phyloP scores from a whole-genome alignment of 1,140 invertebrate genomes.

The Drosophila kepulauana region DNA sequence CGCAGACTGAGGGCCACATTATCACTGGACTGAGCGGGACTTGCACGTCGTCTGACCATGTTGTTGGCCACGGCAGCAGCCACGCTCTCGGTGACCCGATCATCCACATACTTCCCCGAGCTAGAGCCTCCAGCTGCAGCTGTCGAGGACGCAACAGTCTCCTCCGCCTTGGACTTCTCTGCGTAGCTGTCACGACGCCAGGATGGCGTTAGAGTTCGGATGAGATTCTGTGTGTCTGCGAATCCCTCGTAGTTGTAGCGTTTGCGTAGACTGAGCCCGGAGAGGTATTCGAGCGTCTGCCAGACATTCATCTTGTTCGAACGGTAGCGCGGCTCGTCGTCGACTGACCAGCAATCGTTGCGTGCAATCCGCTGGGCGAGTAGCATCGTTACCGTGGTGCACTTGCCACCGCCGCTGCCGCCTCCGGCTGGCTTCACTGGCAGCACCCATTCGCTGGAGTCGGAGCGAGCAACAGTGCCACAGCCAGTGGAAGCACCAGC shows the following conservation, averaged over 20 bases:
- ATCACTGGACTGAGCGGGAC: constrained; percentile 48
- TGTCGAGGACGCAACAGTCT: not conserved
- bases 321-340: constrained; percentile 75
- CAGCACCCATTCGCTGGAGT: constrained; percentile 62
- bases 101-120: constrained; percentile 48
- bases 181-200: constrained; percentile 78
- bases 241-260: constrained; percentile 81
- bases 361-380: constrained; percentile 78
- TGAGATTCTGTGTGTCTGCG: constrained; percentile 71
- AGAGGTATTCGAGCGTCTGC: constrained; percentile 80
- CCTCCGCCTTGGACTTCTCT: constrained; percentile 66
- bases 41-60: constrained; percentile 29
- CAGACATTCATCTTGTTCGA: constrained; percentile 84
- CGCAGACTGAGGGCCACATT: constrained; percentile 16
- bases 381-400: constrained; percentile 80
- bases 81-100: constrained; percentile 35
- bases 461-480: constrained; percentile 66
- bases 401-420: constrained; percentile 44
- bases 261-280: constrained; percentile 72
- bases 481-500: constrained; percentile 20
- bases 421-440: constrained; percentile 48
- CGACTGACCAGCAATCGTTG: constrained; percentile 83
- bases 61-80: constrained; percentile 29
- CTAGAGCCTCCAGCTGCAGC: not conserved
- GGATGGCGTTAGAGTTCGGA: constrained; percentile 75